Evolutionary conservation across 2,797 vertebrate genomes (phyloP).

Genomic region (Spondyliosoma cantharus): DNA sequence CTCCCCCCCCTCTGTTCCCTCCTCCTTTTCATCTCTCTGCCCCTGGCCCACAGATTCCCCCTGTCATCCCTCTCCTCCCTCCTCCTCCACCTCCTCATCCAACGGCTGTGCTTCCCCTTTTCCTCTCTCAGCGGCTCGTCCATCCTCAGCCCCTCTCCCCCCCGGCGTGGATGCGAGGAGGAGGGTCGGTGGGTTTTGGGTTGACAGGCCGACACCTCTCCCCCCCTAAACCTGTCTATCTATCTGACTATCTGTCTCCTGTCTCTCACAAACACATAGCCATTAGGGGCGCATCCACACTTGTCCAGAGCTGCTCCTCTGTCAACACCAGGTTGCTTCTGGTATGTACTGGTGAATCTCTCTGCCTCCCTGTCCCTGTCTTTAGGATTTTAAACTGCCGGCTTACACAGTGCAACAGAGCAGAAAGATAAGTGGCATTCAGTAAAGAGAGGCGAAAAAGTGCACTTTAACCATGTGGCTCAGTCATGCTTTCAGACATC

Average conservation of each 20-base stretch:
- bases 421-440: conserved; percentile 68
- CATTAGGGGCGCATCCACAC: conserved; percentile 78
- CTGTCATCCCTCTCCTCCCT: conserved; percentile 75
- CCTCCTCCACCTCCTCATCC: conserved; percentile 57
- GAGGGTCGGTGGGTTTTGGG: conserved; percentile 5
- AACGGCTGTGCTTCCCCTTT: conserved; percentile 57
- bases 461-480: conserved; percentile 42
- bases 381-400: conserved; percentile 31
- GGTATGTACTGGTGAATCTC: conserved; percentile 69
- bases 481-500: conserved; percentile 46
- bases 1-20: conserved; percentile 25
- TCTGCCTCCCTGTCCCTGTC: conserved; percentile 25
- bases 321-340: conserved; percentile 74
- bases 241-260: conserved; percentile 52
- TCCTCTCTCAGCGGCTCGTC: conserved; percentile 79
- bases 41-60: conserved; percentile 73
- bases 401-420: conserved; percentile 61
- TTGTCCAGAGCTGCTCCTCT: conserved; percentile 73
- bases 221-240: conserved; percentile 41
- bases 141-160: conserved; percentile 67
- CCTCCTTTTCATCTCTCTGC: conserved; percentile 67
- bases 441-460: conserved; percentile 42
- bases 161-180: conserved; percentile 48
- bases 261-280: conserved; percentile 67
- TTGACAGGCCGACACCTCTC: conserved; percentile 59